Conservation (phyloP, 2,888 invertebrate genomes). For the Diploptera punctata region DNA sequence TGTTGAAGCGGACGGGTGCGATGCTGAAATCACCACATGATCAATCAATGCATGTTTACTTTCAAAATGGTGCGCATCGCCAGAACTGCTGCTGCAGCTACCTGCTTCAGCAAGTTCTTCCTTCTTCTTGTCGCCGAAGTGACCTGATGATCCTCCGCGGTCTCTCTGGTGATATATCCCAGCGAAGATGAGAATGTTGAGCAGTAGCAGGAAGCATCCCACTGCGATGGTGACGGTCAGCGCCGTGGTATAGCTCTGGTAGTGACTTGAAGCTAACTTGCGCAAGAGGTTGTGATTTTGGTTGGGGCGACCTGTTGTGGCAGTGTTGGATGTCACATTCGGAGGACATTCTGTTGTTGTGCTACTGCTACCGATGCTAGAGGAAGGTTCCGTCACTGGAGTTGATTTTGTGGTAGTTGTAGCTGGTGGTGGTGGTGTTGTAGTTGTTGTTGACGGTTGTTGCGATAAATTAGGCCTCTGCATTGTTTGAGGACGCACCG, state of each 20-base stretch:
- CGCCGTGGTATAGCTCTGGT: constrained; percentile 89
- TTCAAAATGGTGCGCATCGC: constrained; percentile 56
- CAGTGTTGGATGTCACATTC: constrained; percentile 59
- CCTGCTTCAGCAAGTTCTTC: constrained; percentile 78
- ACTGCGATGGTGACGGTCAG: constrained; percentile 87
- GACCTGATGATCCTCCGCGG: constrained; percentile 54
- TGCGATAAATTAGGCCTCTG: constrained; percentile 65
- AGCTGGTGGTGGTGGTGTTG: constrained; percentile 56
- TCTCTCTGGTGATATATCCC: constrained; percentile 88
- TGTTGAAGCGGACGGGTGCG: constrained; percentile 49
- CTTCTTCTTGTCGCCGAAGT: constrained; percentile 71
- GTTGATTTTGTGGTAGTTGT: constrained; percentile 9
- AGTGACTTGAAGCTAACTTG: constrained; percentile 80
- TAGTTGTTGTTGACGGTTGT: constrained; percentile 48
- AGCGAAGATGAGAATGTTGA: constrained; percentile 87
- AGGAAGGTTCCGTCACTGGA: constrained; percentile 52
- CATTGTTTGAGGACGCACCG: constrained; percentile 76
- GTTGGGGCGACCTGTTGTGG: constrained; percentile 48
- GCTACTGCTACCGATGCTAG: constrained; percentile 51
- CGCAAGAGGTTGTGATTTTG: constrained; percentile 72
- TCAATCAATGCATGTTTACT: constrained; percentile 66
- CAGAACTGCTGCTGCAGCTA: constrained; percentile 68
- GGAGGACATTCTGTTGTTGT: constrained; percentile 78
- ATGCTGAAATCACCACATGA: constrained; percentile 60
- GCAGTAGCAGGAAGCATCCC: constrained; percentile 79